Evolutionary conservation across 1,140 invertebrate genomes (phyloP).

Genomic region (Sitodiplosis mosellana): DNA sequence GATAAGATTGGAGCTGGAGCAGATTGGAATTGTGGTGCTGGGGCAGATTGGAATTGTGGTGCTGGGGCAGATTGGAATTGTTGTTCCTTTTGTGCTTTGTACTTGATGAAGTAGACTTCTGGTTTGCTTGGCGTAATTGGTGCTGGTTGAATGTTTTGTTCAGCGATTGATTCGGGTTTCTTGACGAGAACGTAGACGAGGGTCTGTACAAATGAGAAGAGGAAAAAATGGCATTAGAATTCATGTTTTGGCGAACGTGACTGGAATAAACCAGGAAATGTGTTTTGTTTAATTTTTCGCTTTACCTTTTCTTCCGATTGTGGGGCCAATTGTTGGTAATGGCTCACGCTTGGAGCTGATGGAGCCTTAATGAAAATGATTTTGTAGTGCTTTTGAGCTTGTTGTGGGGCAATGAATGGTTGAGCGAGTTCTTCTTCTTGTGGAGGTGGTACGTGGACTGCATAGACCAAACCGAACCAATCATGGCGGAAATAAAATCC

Average conservation of each 20-base stretch:
- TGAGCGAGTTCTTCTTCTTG: conserved; percentile 43
- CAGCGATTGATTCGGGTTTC: conserved; percentile 55
- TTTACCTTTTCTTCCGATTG: conserved; percentile 61
- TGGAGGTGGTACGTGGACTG: conserved; percentile 52
- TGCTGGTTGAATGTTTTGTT: conserved; percentile 54
- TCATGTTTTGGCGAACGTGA: conserved; percentile 46
- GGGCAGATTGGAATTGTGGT: too few relatives aligned
- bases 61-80: too few relatives aligned
- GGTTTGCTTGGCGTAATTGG: conserved; percentile 11
- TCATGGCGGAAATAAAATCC: too few relatives aligned
- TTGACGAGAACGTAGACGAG: conserved; percentile 71
- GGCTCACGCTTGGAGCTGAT: conserved; percentile 47
- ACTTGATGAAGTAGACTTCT: conserved; percentile 66
- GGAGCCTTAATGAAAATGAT: conserved; percentile 78
- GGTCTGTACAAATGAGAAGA: conserved; percentile 61
- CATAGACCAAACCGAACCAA: too few relatives aligned
- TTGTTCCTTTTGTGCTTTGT: conserved; percentile 54
- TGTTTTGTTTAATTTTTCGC: too few relatives aligned
- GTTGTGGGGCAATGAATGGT: conserved; percentile 34
- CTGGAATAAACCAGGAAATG: conserved; percentile 33
- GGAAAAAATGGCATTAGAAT: conserved; percentile 39
- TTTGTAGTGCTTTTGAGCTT: conserved; percentile 64
- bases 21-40: too few relatives aligned
- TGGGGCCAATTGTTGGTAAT: conserved; percentile 30
- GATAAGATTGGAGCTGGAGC: too few relatives aligned